Base-by-base conservation (phyloP, 2,113 vertebrate genomes). In the Cinclus cinclus region DNA sequence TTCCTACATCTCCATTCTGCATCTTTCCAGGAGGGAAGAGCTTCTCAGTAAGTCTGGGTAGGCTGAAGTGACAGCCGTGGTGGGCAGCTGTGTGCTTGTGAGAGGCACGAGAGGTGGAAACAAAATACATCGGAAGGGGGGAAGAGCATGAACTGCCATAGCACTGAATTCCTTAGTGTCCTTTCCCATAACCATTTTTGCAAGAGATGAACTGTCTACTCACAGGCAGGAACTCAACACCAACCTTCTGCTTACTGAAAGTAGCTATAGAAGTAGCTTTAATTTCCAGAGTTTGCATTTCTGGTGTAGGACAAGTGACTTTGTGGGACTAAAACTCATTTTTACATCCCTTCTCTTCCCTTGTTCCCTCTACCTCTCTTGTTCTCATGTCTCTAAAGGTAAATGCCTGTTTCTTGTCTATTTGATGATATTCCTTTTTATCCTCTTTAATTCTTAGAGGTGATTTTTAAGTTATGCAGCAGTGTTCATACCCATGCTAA, bases 41-140 rank as follows among this genome's bases (percentile, higher is more conserved):
- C 41, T 88, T 8, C 63, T 64, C 59, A 60, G 88, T 96, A 91
- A 94, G 76, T 95, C 56, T 84, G 88, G 56, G 24, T 27, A 33
- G 41, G 77, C 55, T 79, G 82, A 83, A 59, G 35, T 0, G 1
- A 16, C 47, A 0, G 1, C 14, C 13, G 46, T 27, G 33, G 24
- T 44, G 56, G 35, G 24, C 24, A 39, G 27, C 2, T 60, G 31
- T 44, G 23, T 50, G 49, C 49, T 71, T 35, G 63, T 58, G 58
- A 58, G 59, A 69, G 46, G 42, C 33, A 5, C 0, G 13, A 77
- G 60, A 35, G 64, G 22, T 37, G 56, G 25, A 67, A 83, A 39
- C 24, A 9, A 33, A 69, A 35, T 6, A 20, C 37, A 65, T 64
- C 37, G 75, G 60, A 64, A 74, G 50, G n/a, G n/a, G 50, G n/a